Percentiles rank a stretch among this genome's conserved stretches.
These are phyloP conservation scores for Pterostichus niger DNA, from an alignment of 2,888 invertebrate species.

Conservation along the genomic window DNA sequence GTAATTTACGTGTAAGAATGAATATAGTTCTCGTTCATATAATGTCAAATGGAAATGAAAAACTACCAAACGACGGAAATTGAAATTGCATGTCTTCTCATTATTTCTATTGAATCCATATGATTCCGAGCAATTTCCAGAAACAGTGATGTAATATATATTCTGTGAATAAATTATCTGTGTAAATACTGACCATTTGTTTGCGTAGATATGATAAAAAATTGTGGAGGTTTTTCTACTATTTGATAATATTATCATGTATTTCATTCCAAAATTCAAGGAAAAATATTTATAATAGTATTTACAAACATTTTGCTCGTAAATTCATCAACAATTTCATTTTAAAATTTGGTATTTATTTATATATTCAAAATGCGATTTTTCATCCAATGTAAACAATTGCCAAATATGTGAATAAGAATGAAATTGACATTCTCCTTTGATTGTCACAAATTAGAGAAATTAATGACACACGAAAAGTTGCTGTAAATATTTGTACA, in stretches of 20 bases:
- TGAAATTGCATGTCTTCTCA: slow-evolving; percentile 35
- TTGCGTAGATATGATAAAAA: slow-evolving; percentile 23
- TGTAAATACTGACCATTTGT: slow-evolving; percentile 17
- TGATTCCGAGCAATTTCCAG: slow-evolving; percentile 22
- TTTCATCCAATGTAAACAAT: no score
- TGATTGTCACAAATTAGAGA: no score
- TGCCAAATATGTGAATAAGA: no score
- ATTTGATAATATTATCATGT: slow-evolving; percentile 11
- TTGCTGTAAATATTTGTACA: no score
- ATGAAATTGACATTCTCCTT: no score
- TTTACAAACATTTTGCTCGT: background rate
- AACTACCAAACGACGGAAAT: slow-evolving; percentile 5
- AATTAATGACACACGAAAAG: no score
- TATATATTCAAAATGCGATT: background rate
- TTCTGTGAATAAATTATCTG: slow-evolving; percentile 36
- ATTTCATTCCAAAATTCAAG: slow-evolving; percentile 15
- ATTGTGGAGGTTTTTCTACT: background rate
- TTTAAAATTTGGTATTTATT: background rate
- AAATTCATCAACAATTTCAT: no score
- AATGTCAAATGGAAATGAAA: slow-evolving; percentile 4
- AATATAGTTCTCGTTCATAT: no score
- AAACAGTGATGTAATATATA: slow-evolving; percentile 30
- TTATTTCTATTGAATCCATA: slow-evolving; percentile 29
- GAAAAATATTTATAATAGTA: background rate
- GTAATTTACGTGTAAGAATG: no score